Conservation (phyloP, 2,888 invertebrate species). For the Chymomyza procnemis region DNA sequence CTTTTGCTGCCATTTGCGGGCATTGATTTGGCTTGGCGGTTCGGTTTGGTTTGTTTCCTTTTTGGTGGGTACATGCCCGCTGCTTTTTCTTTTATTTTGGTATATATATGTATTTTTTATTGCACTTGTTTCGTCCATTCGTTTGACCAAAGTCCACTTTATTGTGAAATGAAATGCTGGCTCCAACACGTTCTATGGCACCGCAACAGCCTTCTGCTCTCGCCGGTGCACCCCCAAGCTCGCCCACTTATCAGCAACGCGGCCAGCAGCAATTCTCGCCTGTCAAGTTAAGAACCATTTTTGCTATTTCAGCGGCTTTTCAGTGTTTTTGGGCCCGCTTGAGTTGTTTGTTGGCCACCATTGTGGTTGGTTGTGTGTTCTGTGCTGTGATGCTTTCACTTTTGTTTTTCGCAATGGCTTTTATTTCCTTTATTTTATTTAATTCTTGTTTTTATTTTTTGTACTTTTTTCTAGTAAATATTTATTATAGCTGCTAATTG, state of each 20-base stretch:
- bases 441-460: background rate
- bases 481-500: conserved; percentile 21
- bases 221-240: background rate
- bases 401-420: conserved; percentile 1
- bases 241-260: background rate
- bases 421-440: background rate
- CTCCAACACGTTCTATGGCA: background rate
- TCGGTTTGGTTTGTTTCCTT: conserved; percentile 26
- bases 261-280: conserved; percentile 13
- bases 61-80: conserved; percentile 3
- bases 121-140: conserved; percentile 27
- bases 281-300: conserved; percentile 1
- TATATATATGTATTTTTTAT: conserved; percentile 35
- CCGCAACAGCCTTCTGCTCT: background rate
- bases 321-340: background rate
- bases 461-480: background rate
- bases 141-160: conserved; percentile 42
- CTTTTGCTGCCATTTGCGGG: conserved; percentile 44
- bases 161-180: conserved; percentile 39
- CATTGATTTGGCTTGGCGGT: conserved; percentile 58
- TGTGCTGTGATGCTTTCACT: background rate
- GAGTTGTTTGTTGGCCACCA: background rate
- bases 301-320: conserved; percentile 10
- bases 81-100: background rate
- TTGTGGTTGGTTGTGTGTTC: too few relatives aligned